These are phyloP conservation scores for Phalacrocorax pelagicus DNA, from an alignment of 2,113 vertebrate species.

Conservation along the genomic window DNA sequence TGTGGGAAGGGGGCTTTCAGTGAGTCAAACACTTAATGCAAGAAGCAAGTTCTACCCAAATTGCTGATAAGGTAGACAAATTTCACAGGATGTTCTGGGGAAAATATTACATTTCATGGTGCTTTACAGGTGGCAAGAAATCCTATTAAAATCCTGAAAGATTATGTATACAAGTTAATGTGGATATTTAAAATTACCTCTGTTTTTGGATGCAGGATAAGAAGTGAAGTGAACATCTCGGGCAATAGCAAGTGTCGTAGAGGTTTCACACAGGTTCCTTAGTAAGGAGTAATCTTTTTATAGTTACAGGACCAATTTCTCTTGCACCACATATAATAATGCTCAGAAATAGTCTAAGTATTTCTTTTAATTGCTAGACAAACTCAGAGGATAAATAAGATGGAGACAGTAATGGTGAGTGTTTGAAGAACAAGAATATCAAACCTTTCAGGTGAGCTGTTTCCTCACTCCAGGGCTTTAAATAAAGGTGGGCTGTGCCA, in stretches of 20 bases:
- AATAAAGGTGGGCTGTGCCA: background rate
- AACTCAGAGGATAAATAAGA: background rate
- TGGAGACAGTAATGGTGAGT: background rate
- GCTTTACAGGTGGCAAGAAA: conserved; percentile 12
- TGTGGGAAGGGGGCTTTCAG: background rate
- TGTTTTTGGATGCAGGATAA: background rate
- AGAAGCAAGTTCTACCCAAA: conserved; percentile 6
- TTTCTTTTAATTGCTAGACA: background rate
- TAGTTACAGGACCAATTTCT: background rate
- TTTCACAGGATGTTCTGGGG: conserved; percentile 26
- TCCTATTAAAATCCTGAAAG: conserved; percentile 5
- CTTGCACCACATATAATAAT: background rate
- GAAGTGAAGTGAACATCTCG: background rate
- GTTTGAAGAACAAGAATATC: background rate
- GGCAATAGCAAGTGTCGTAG: background rate
- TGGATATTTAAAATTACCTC: background rate
- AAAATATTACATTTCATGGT: conserved; percentile 34
- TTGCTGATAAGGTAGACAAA: conserved; percentile 44
- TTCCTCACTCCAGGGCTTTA: background rate
- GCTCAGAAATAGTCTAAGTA: background rate
- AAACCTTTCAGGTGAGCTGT: background rate
- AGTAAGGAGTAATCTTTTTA: background rate
- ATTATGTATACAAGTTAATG: background rate
- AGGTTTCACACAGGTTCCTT: background rate
- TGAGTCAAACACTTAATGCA: background rate